A percentile compares a stretch with the other conserved stretches of the same genome.
Conservation (phyloP, 2,888 invertebrate genomes). For the Idaea dimidiata region DNA sequence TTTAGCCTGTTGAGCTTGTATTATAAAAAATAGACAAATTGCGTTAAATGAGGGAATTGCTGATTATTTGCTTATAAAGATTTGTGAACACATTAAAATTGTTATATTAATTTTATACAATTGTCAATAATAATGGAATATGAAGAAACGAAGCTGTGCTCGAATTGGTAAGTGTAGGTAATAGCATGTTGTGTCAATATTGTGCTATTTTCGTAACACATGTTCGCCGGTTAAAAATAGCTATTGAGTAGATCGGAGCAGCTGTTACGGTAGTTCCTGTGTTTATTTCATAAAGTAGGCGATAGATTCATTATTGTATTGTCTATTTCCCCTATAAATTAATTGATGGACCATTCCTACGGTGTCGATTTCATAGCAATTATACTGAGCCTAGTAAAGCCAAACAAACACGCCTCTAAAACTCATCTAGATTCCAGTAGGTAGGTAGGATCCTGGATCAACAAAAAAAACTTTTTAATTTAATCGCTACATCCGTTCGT, state of each 20-base stretch:
- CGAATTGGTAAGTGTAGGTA: conserved; percentile 73
- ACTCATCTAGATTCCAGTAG: too few species aligned
- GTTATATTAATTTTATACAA: conserved; percentile 3
- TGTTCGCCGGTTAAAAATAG: conserved; percentile 72
- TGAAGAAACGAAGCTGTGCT: conserved; percentile 66
- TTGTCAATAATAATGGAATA: conserved; percentile 52
- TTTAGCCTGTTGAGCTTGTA: neutral
- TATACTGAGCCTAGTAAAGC: too few species aligned
- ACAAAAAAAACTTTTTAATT: too few species aligned
- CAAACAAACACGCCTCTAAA: too few species aligned
- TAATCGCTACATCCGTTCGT: too few species aligned
- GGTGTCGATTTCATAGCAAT: too few species aligned
- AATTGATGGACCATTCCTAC: too few species aligned
- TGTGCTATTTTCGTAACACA: conserved; percentile 66
- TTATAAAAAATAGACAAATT: neutral
- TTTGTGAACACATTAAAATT: too few species aligned
- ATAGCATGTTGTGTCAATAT: conserved; percentile 54
- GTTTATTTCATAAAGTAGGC: conserved; percentile 50
- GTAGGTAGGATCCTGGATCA: too few species aligned
- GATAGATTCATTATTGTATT: conserved; percentile 2
- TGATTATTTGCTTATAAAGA: neutral
- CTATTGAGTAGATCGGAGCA: conserved; percentile 52
- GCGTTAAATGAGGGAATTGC: conserved; percentile 9
- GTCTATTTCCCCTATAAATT: neutral
- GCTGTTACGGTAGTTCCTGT: conserved; percentile 51